Conservation (phyloP, 2,113 vertebrate genomes). For the Pygoscelis adeliae region DNA sequence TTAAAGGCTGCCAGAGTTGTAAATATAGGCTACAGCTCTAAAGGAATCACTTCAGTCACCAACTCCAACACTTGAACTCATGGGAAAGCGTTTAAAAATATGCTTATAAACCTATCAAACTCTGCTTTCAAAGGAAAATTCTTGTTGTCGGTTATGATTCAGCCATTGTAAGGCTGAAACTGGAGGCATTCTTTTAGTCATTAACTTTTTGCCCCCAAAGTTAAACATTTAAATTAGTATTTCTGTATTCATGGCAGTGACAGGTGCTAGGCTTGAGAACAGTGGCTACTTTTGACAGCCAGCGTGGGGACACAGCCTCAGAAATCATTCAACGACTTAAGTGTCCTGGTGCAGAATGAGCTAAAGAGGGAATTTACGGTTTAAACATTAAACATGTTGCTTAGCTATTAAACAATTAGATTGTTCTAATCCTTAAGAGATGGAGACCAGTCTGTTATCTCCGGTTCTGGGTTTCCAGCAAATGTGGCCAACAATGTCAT, state of each 20-base stretch:
- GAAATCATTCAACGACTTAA: slow-evolving; percentile 27
- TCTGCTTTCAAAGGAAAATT: background rate
- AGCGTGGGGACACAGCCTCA: background rate
- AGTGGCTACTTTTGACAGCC: slow-evolving; percentile 49
- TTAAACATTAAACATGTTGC: slow-evolving; percentile 62
- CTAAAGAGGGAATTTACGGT: slow-evolving; percentile 55
- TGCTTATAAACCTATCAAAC: background rate
- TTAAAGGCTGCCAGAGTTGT: background rate
- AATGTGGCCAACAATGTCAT: background rate
- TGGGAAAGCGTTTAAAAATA: background rate
- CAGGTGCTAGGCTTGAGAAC: slow-evolving; percentile 3
- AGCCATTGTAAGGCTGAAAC: background rate
- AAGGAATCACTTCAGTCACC: background rate
- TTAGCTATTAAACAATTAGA: slow-evolving; percentile 60
- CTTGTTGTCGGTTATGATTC: background rate
- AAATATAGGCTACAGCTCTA: background rate
- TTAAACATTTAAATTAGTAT: slow-evolving; percentile 55
- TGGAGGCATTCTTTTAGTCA: slow-evolving; percentile 7
- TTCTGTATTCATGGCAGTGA: slow-evolving; percentile 45
- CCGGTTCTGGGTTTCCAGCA: background rate
- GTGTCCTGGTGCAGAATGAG: background rate
- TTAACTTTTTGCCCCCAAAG: background rate
- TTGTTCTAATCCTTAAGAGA: background rate
- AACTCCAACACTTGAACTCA: background rate
- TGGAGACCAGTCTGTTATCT: background rate